Percentiles rank a stretch among this genome's conserved stretches.
Evolutionary conservation across 2,113 vertebrate genomes (phyloP).

Genomic region (Sardina pilchardus): DNA sequence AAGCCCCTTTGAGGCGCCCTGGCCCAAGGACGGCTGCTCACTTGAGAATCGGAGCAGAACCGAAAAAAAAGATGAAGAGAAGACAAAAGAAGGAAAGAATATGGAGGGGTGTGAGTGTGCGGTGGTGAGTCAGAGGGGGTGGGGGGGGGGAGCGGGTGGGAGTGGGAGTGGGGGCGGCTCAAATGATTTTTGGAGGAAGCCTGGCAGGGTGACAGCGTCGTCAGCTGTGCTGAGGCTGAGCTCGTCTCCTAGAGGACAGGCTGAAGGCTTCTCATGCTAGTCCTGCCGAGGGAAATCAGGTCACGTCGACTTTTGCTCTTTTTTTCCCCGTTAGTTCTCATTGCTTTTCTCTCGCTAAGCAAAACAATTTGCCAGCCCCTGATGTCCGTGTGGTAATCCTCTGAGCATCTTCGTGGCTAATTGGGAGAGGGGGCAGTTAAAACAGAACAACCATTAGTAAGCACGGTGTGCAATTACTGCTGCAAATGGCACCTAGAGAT

Average conservation of each 20-base stretch:
- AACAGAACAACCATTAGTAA: constrained; percentile 58
- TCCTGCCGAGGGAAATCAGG: constrained; percentile 34
- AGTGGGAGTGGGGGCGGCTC: background rate
- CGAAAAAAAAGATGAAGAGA: constrained; percentile 18
- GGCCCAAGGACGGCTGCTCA: background rate
- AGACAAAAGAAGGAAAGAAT: constrained; percentile 35
- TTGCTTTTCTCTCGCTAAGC: background rate
- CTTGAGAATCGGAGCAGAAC: constrained; percentile 2
- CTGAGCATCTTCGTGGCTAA: constrained; percentile 40
- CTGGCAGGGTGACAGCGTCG: constrained; percentile 38
- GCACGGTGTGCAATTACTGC: constrained; percentile 57
- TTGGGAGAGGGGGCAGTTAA: constrained; percentile 45
- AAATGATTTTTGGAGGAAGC: constrained; percentile 17
- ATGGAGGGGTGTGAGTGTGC: background rate
- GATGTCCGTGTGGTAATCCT: background rate
- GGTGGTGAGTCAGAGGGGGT: background rate
- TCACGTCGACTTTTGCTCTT: constrained; percentile 10
- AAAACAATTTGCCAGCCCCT: background rate
- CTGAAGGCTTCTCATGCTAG: constrained; percentile 30
- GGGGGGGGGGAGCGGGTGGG: background rate
- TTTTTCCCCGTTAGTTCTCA: background rate
- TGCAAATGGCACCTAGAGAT: constrained; percentile 61
- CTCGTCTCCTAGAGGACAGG: constrained; percentile 23
- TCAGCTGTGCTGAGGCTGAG: constrained; percentile 20
- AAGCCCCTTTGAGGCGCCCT: background rate